phyloP scores from a whole-genome alignment of 2,113 vertebrate genomes.

The Dicrurus megarhynchus region DNA sequence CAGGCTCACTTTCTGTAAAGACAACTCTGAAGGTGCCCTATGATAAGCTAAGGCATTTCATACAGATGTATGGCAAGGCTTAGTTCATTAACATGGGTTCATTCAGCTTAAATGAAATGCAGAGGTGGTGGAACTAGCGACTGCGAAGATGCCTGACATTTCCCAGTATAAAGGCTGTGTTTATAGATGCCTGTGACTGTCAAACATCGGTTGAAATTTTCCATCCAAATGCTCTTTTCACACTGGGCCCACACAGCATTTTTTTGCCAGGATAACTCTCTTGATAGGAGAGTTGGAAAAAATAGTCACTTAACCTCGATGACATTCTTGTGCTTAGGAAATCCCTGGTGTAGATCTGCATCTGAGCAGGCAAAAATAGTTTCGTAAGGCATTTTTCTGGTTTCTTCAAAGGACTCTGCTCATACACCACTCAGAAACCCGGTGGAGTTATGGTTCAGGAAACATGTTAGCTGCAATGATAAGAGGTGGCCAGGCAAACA shows the following conservation, averaged over 20 bases:
- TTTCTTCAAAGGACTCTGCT: accelerated
- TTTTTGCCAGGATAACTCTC: not conserved
- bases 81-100: not conserved
- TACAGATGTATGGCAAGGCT: not conserved
- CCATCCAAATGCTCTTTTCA: not conserved
- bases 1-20: too few species aligned
- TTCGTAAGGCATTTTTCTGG: not conserved
- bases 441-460: accelerated
- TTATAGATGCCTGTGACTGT: not conserved
- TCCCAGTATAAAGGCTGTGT: not conserved
- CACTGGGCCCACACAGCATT: not conserved
- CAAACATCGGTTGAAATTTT: not conserved
- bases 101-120: not conserved
- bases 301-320: accelerated
- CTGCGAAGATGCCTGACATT: not conserved
- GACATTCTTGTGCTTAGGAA: not conserved
- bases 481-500: not conserved
- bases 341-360: not conserved
- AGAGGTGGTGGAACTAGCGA: not conserved
- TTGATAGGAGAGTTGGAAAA: not conserved
- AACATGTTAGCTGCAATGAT: accelerated
- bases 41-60: not conserved
- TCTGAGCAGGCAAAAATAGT: not conserved
- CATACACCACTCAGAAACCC: not conserved
- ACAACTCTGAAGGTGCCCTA: not conserved